Evolutionary conservation across 2,888 invertebrate species (phyloP).

Genomic region (Parnassius apollo): DNA sequence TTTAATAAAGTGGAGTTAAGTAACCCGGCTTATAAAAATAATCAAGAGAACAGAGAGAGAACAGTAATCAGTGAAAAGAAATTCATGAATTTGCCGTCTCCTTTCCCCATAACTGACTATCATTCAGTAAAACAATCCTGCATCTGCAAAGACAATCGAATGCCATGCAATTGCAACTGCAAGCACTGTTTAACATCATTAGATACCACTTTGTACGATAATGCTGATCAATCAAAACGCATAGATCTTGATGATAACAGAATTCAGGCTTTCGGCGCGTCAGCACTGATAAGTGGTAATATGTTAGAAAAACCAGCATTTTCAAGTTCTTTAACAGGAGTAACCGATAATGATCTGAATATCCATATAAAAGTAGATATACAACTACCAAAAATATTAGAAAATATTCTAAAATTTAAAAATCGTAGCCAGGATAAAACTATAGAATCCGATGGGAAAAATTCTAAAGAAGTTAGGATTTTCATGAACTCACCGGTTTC

Average conservation of each 20-base stretch:
- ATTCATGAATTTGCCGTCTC: constrained; percentile 14
- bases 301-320: constrained; percentile 13
- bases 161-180: constrained; percentile 59
- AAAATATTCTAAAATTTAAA: constrained; percentile 40
- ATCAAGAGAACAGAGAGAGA: constrained; percentile 34
- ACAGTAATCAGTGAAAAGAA: constrained; percentile 10
- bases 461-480: constrained; percentile 47
- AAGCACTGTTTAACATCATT: constrained; percentile 52
- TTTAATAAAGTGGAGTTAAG: constrained; percentile 37
- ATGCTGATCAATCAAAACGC: constrained; percentile 15
- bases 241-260: constrained; percentile 6
- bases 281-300: constrained; percentile 1
- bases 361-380: constrained; percentile 66
- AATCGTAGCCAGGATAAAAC: constrained; percentile 36
- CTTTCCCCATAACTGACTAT: constrained; percentile 33
- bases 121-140: constrained; percentile 49
- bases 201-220: constrained; percentile 34
- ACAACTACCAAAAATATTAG: constrained; percentile 56
- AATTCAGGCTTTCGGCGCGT: neutral
- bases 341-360: constrained; percentile 51
- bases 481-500: constrained; percentile 53
- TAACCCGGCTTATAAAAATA: constrained; percentile 33
- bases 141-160: constrained; percentile 52
- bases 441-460: constrained; percentile 38
- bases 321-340: constrained; percentile 32